These are phyloP conservation scores for Octopus bimaculoides DNA, from an alignment of 1,140 invertebrate genomes.

Conservation along the genomic window DNA sequence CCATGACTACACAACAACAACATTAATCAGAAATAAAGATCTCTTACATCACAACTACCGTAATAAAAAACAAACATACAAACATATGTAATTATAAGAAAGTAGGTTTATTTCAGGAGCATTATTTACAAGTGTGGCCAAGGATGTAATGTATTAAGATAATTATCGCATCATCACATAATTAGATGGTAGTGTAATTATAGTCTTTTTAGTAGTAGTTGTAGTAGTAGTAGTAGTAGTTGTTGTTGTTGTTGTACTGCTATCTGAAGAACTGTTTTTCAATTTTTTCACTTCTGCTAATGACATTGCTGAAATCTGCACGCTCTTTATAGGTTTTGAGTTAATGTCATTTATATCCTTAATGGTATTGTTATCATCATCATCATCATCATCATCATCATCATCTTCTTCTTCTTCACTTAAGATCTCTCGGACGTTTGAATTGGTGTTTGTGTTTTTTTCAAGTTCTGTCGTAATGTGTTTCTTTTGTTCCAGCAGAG, in stretches of 20 bases:
- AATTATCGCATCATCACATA: conserved; percentile 11
- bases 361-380: background rate
- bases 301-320: background rate
- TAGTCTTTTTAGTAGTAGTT: background rate
- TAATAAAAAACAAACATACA: no score
- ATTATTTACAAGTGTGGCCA: no score
- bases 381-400: background rate
- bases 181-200: background rate
- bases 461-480: background rate
- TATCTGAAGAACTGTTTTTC: background rate
- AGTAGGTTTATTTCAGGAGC: no score
- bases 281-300: background rate
- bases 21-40: no score
- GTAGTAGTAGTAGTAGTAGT: background rate
- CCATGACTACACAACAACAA: no score
- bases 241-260: background rate
- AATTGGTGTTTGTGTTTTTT: background rate
- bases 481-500: conserved; percentile 32
- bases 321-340: background rate
- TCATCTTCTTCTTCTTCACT: background rate
- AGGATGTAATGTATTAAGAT: background rate
- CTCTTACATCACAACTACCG: no score
- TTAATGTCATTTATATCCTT: background rate
- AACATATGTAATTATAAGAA: no score
- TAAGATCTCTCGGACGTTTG: background rate